These are phyloP conservation scores for Apus apus DNA, from an alignment of 2,113 vertebrate genomes.

Conservation along the genomic window DNA sequence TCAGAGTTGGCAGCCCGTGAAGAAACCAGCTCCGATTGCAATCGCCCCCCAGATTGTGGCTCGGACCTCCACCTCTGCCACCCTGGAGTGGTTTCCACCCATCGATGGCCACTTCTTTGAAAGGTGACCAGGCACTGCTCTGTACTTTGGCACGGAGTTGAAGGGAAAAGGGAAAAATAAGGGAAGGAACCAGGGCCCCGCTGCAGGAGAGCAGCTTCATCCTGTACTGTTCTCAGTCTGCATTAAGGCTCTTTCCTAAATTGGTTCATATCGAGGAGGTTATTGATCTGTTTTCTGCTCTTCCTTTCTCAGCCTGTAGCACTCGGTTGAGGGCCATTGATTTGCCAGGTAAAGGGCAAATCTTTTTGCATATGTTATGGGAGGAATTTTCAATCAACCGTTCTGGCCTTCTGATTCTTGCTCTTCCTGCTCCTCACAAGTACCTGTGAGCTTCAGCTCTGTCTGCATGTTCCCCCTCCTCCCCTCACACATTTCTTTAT, in stretches of 20 bases:
- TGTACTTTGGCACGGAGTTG: neutral
- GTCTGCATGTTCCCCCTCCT: neutral
- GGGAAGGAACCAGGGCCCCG: fast-evolving
- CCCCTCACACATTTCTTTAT: neutral
- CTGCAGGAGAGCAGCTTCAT: neutral
- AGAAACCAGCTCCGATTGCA: conserved; percentile 87
- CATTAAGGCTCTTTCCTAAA: conserved; percentile 31
- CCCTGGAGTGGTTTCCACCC: conserved; percentile 94
- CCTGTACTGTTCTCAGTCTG: neutral
- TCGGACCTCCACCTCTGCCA: conserved; percentile 82
- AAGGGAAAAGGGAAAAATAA: neutral
- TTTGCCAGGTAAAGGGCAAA: conserved; percentile 58
- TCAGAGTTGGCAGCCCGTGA: conserved; percentile 90
- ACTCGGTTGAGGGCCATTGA: conserved; percentile 52
- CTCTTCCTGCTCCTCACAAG: neutral
- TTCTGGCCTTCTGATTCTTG: neutral
- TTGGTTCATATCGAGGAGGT: neutral
- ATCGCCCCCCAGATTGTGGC: conserved; percentile 91
- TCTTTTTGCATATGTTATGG: conserved; percentile 8
- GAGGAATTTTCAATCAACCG: conserved; percentile 24
- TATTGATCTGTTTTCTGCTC: conserved; percentile 66
- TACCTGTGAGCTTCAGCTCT: neutral
- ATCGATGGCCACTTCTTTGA: conserved; percentile 93
- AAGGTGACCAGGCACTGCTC: conserved; percentile 86
- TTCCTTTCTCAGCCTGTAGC: conserved; percentile 56